A percentile compares a stretch with the other conserved stretches of the same genome.
These are phyloP conservation scores for Catocala nupta DNA, from an alignment of 2,888 invertebrate genomes.

Conservation along the genomic window DNA sequence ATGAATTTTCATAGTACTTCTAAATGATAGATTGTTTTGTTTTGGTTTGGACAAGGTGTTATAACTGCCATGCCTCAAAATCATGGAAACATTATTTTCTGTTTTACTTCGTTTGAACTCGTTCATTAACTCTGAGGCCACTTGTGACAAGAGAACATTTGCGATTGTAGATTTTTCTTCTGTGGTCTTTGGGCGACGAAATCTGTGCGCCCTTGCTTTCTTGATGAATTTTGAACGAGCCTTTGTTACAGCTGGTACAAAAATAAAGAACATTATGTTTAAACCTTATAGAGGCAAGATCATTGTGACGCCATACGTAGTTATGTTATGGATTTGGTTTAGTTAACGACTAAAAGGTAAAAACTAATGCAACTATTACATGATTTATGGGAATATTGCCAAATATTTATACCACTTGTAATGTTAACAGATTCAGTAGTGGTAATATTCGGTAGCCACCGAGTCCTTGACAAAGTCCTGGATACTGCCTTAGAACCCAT, in stretches of 20 bases:
- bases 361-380: too few species aligned
- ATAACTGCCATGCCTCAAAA: background rate
- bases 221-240: background rate
- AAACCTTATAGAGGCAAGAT: too few species aligned
- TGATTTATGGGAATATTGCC: too few species aligned
- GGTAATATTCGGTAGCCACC: too few species aligned
- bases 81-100: conserved; percentile 1
- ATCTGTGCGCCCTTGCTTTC: background rate
- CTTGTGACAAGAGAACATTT: conserved; percentile 35
- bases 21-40: conserved; percentile 1
- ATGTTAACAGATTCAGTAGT: too few species aligned
- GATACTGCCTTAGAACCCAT: too few species aligned
- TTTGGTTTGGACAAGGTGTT: background rate
- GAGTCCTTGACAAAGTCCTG: too few species aligned
- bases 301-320: too few species aligned
- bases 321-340: too few species aligned
- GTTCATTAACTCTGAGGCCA: conserved; percentile 51
- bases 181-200: conserved; percentile 8
- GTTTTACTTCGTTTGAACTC: conserved; percentile 41
- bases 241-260: background rate
- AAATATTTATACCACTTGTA: too few species aligned
- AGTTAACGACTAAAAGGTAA: too few species aligned
- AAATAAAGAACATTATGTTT: background rate
- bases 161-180: conserved; percentile 6
- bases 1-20: conserved; percentile 56